Evolutionary conservation across 2,888 invertebrate species (phyloP), one percentile per base, ranked within the genome.

Genomic region (Xestia ashworthii): DNA sequence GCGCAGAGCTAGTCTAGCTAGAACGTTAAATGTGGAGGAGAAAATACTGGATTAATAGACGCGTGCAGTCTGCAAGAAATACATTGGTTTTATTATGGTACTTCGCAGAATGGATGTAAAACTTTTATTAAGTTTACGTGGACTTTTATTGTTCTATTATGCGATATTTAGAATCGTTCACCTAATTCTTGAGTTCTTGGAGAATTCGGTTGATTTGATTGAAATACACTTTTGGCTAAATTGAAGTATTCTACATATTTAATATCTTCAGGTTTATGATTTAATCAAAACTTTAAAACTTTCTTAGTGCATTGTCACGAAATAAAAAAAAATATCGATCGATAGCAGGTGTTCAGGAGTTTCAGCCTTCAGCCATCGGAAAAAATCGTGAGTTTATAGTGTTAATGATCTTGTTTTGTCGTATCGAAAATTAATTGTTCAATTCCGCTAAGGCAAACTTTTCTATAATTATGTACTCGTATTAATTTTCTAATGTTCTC

Each of bases 41-140:
- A 48, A 25, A 41, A 70, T 55, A 16, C 25, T 76, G 25, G 70
- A 64, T 41, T 60, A 77, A 69, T 46, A 64, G 46, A 64, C 46
- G 38, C 5, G 25, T 64, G 77, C 46, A 58, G 38, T 38, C 41
- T 55, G 53, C 22, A 50, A 67, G 62, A 78, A 73, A 32, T 38
- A 78, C 48, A 64, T 68, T 55, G 55, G 64, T 68, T 74, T 78
- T 78, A 78, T 73, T 68, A 44, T 44, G 64, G 41, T 55, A 79
- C 74, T 68, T 73, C 32, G 55, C 12, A 44, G 79, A 77, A 77
- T 74, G 19, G 46, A 1, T 41, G 48, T 78, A 55, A 62, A 69
- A 53, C 32, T 38, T 62, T 77, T 76, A 76, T 53, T 77, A 55
- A 79, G 55, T 73, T 73, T 64, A 68, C 73, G 46, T 46, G n/a